These are phyloP conservation scores for Dipus sagitta DNA, from an alignment of 2,797 vertebrate species.

Conservation along the genomic window DNA sequence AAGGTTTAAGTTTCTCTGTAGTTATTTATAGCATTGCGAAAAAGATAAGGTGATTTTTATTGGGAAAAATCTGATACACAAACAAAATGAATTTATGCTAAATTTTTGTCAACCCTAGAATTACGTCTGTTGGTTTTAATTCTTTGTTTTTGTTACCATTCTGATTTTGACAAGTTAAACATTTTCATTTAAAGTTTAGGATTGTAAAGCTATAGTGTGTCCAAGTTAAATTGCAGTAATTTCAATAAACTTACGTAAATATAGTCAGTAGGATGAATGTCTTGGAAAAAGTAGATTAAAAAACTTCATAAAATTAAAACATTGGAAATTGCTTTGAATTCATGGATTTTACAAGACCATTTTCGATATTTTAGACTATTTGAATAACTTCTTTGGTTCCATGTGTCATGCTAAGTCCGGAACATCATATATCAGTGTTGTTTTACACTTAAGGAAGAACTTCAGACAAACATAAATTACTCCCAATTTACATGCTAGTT, in stretches of 20 bases:
- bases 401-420: conserved; percentile 57
- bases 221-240: conserved; percentile 44
- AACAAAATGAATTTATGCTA: conserved; percentile 8
- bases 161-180: conserved; percentile 60
- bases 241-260: conserved; percentile 63
- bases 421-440: conserved; percentile 33
- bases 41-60: not conserved
- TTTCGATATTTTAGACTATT: conserved; percentile 31
- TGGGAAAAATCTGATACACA: conserved; percentile 2
- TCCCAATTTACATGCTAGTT: not conserved
- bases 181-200: conserved; percentile 60
- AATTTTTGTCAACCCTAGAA: not conserved
- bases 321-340: conserved; percentile 43
- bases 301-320: conserved; percentile 30
- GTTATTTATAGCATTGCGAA: conserved; percentile 19
- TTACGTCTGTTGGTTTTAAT: conserved; percentile 61
- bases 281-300: conserved; percentile 27
- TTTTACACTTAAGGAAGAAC: conserved; percentile 40
- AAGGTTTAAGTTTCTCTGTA: conserved; percentile 51
- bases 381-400: conserved; percentile 39
- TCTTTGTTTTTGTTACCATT: conserved; percentile 22
- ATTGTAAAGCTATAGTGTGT: not conserved
- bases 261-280: not conserved
- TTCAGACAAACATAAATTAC: conserved; percentile 15
- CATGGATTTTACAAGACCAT: not conserved